Evolutionary conservation across 1,140 invertebrate genomes (phyloP), one percentile per base, ranked within the genome.

Genomic region (Dendrolimus punctatus): DNA sequence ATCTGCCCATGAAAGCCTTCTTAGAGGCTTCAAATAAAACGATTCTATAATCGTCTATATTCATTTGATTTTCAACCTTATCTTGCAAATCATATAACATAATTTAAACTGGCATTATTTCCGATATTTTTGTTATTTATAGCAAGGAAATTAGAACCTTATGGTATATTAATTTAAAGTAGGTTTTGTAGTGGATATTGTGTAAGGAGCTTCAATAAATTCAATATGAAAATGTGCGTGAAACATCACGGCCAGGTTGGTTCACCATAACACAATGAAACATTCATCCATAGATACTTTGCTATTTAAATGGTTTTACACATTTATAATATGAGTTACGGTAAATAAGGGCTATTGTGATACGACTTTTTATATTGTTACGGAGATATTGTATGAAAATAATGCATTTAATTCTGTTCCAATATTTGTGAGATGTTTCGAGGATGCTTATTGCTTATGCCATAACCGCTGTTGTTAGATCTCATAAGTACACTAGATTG

Each of bases 281-380:
- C 80, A 79, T 83, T 78, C 73, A 51, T 72, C 76, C 76, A 82
- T 84, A 83, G 80, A 86, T 77, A 75, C 69, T 75, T 64, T 61
- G 67, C 71, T 73, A 81, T 84, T 82, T 84, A 84, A 84, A 84
- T 80, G 80, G 80, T 81, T 84, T 85, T 86, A 86, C 80, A 83
- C 80, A 84, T 86, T 86, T 80, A 84, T 86, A 86, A 86, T 84
- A 71, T 73, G 71, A 82, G 79, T 69, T 68, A 80, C 76, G 72
- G 74, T 86, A 86, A 86, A 86, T 86, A 83, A 59, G 66, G 50
- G 51, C 60, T 59, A 60, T 86, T 86, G 83, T 86, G 66, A 59
- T 51, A n/a, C 37, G 37, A 65, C 71, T 75, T 82, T 77, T 75
- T 76, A 78, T 76, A 76, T 81, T 80, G 73, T 83, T 67, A 77